Evolutionary conservation across 2,113 vertebrate species (phyloP), one percentile per base, ranked within the genome.

Genomic region (Cephalophus harveyi): DNA sequence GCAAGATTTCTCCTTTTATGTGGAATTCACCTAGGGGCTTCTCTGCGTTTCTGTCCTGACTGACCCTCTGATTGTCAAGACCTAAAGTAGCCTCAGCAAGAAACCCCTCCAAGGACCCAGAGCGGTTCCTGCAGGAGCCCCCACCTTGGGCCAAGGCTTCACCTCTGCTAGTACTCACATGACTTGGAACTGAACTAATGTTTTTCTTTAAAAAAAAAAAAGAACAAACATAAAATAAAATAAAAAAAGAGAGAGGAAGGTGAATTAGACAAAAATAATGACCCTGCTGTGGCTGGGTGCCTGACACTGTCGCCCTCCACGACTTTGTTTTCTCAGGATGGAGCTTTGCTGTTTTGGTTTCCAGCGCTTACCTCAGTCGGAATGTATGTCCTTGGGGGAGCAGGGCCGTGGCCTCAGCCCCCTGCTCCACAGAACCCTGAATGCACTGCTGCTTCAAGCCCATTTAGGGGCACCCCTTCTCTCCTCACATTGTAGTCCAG

Each of bases 301-400:
- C 79, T 21, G 76, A 62, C n/a, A 12, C 67, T 2, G n/a, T 59
- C 89, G 15, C 79, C 48, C 90, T 55, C 57, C 89, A 12, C 0
- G 2, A 83, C 92, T 0, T 2, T 96, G 95, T 89, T 99, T 99
- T 99, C 99, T 99, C 99, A 99, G 99, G 99, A 99, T 99, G 98
- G 89, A 95, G 96, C 97, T 98, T 98, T 98, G 98, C 97, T 97
- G 94, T 98, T 76, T 89, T 89, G 97, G 99, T 98, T 98, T 89
- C 98, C 98, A 98, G 99, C 99, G 99, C 99, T 99, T 99, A 99
- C 99, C 99, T 99, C 99, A 99, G 99, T 99, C 99, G 99, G 99
- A 99, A 99, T 99, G 99, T 99, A 99, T 99, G 99, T 99, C 99
- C 99, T 98, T 97, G 98, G 99, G 99, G 99, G 99, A 99, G 99